Conservation (phyloP, 2,888 invertebrate species). For the Melanophora roralis region DNA sequence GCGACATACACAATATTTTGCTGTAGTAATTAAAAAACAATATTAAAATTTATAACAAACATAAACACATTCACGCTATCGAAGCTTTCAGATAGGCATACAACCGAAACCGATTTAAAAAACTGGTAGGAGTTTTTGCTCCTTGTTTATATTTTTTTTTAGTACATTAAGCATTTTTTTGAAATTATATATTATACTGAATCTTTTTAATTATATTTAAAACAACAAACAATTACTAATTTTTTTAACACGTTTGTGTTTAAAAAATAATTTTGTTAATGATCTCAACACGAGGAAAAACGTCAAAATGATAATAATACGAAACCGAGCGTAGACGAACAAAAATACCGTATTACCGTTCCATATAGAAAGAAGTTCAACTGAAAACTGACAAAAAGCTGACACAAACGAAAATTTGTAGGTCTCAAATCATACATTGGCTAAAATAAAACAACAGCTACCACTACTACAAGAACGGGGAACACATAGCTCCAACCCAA, state of each 20-base stretch:
- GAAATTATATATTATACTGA: no score
- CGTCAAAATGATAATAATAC: neutral
- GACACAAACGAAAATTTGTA: slow-evolving; percentile 37
- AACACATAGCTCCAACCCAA: neutral
- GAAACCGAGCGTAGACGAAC: neutral
- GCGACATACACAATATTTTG: slow-evolving; percentile 9
- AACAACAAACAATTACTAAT: slow-evolving; percentile 1
- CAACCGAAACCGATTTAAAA: no score
- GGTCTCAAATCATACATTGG: slow-evolving; percentile 50
- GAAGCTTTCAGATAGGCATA: no score
- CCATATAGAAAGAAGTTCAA: slow-evolving; percentile 42
- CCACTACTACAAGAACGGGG: neutral
- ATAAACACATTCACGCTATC: neutral
- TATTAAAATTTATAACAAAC: neutral
- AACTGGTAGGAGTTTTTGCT: no score
- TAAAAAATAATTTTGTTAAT: neutral
- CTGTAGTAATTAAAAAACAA: neutral
- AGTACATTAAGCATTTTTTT: no score
- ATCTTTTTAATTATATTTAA: neutral
- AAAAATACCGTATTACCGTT: slow-evolving; percentile 32
- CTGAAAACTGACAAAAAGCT: slow-evolving; percentile 49
- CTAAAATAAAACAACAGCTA: slow-evolving; percentile 32
- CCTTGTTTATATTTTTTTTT: no score
- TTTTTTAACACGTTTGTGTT: slow-evolving; percentile 27
- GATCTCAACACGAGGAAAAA: slow-evolving; percentile 15